A percentile compares a stretch with the other conserved stretches of the same genome.
These are phyloP conservation scores for Osmerus eperlanus DNA, from an alignment of 2,113 vertebrate genomes.

Conservation along the genomic window DNA sequence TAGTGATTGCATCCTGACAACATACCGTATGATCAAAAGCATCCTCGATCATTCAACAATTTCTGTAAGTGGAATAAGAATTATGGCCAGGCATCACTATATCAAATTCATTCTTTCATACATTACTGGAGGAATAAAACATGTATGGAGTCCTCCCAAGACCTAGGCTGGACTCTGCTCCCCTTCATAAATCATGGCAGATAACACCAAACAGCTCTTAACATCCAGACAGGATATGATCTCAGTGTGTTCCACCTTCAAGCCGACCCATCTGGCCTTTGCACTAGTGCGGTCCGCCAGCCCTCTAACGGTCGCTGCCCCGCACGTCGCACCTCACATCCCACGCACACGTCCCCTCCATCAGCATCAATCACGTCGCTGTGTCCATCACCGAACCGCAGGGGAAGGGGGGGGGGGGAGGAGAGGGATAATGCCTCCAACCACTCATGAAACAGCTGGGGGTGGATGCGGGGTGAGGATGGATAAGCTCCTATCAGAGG, in stretches of 20 bases:
- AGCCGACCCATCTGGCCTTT: slow-evolving; percentile 16
- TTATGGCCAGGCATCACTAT: too few species aligned
- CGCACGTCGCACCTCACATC: slow-evolving; percentile 15
- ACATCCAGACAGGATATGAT: slow-evolving; percentile 35
- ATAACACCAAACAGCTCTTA: slow-evolving; percentile 22
- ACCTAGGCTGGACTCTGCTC: not conserved
- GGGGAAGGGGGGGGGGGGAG: not conserved
- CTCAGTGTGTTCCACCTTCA: slow-evolving; percentile 12
- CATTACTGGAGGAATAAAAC: too few species aligned
- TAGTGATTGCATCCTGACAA: too few species aligned
- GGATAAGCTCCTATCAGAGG: too few species aligned
- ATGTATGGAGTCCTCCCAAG: not conserved
- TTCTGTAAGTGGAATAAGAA: too few species aligned
- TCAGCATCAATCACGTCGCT: slow-evolving; percentile 43
- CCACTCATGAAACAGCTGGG: not conserved
- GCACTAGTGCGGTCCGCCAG: not conserved
- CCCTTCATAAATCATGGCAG: slow-evolving; percentile 7
- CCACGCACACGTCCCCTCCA: slow-evolving; percentile 1
- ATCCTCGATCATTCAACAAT: too few species aligned
- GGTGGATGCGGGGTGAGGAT: not conserved
- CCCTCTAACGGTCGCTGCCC: slow-evolving; percentile 17
- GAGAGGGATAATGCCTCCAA: not conserved
- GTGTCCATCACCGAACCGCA: slow-evolving; percentile 45
- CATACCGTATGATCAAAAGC: too few species aligned
- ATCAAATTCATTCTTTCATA: too few species aligned